Percentiles rank a stretch among this genome's conserved stretches.
These are phyloP conservation scores for pig (Sus scrofa) DNA, from an alignment of 2,113 vertebrate genomes.

Conservation along the genomic window T2T-Sscrofa CM000817.6:79919501-79920000, in stretches of 20 bases:
- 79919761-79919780: neutral
- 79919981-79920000: neutral
- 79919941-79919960: neutral
- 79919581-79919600: accelerated
- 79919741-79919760: neutral
- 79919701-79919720: neutral
- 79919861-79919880: neutral
- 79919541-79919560: accelerated
- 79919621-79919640: neutral
- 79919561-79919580: neutral
- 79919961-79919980: neutral
- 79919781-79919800: no score
- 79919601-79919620: no score
- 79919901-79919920: neutral
- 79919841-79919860: accelerated
- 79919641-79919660: neutral
- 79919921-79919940: neutral
- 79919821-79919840: neutral
- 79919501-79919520: neutral
- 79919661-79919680: no score
- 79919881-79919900: neutral
- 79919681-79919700: neutral
- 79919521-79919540: neutral
- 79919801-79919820: neutral
- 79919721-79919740: neutral